These are phyloP conservation scores for Enteromius mattozi DNA, from an alignment of 2,797 vertebrate genomes.

Conservation along the genomic window DNA sequence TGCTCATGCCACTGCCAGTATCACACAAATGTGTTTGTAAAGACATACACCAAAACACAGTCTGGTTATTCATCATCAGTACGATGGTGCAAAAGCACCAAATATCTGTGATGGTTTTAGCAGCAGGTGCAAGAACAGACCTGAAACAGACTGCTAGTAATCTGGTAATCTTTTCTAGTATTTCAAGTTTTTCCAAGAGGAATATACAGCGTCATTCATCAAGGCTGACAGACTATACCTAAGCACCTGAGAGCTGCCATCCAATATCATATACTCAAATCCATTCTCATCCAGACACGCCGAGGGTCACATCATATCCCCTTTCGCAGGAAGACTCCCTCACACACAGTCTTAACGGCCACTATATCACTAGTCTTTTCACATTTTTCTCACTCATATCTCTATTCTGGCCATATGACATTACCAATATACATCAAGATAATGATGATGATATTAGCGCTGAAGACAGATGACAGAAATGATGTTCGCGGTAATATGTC, in stretches of 20 bases:
- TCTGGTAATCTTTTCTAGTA: conserved; percentile 37
- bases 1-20: background rate
- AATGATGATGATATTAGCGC: background rate
- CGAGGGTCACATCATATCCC: conserved; percentile 19
- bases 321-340: conserved; percentile 7
- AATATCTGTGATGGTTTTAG: conserved; percentile 35
- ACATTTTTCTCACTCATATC: background rate
- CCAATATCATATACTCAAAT: conserved; percentile 41
- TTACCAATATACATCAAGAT: background rate
- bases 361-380: conserved; percentile 11
- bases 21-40: conserved; percentile 23
- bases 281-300: conserved; percentile 36
- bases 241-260: conserved; percentile 46
- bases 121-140: conserved; percentile 43
- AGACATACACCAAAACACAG: conserved; percentile 22
- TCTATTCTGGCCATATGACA: conserved; percentile 2
- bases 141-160: conserved; percentile 45
- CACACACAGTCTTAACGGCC: background rate
- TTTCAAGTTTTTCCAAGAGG: conserved; percentile 42
- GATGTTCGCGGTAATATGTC: background rate
- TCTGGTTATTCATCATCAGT: conserved; percentile 15
- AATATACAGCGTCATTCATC: conserved; percentile 48
- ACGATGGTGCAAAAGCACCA: conserved; percentile 22
- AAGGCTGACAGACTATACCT: conserved; percentile 51
- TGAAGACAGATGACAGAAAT: background rate